Conservation (phyloP, 2,888 invertebrate genomes). For the Parapristionchus giblindavisi region DNA sequence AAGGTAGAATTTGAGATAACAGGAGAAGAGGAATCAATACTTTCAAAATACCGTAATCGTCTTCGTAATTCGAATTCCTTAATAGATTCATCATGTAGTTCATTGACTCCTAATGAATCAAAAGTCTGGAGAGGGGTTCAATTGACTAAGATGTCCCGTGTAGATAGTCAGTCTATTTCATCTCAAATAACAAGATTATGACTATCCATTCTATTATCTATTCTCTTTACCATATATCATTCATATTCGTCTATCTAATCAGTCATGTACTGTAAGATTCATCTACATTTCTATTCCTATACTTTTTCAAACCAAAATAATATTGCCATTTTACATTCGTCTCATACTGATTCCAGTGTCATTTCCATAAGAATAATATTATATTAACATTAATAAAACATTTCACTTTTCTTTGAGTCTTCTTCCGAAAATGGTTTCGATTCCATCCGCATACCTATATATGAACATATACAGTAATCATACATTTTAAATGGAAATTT, state of each 20-base stretch:
- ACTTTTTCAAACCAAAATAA: too few species aligned
- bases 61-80: conserved; percentile 20
- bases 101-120: conserved; percentile 19
- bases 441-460: too few species aligned
- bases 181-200: conserved; percentile 19
- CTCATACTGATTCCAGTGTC: too few species aligned
- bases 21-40: conserved; percentile 14
- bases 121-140: conserved; percentile 3
- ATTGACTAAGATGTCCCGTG: conserved; percentile 17
- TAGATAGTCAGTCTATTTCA: conserved; percentile 5
- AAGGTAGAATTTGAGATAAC: conserved; percentile 21
- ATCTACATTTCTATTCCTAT: too few species aligned
- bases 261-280: neutral
- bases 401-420: too few species aligned
- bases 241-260: too few species aligned
- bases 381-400: too few species aligned
- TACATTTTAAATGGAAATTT: too few species aligned
- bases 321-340: too few species aligned
- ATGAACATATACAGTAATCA: too few species aligned
- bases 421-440: too few species aligned
- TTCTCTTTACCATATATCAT: neutral
- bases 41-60: conserved; percentile 19
- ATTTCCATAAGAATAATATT: too few species aligned
- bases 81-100: neutral
- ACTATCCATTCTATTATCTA: neutral